Conservation (phyloP, 2,113 vertebrate species). For the Loxodonta africana region DNA sequence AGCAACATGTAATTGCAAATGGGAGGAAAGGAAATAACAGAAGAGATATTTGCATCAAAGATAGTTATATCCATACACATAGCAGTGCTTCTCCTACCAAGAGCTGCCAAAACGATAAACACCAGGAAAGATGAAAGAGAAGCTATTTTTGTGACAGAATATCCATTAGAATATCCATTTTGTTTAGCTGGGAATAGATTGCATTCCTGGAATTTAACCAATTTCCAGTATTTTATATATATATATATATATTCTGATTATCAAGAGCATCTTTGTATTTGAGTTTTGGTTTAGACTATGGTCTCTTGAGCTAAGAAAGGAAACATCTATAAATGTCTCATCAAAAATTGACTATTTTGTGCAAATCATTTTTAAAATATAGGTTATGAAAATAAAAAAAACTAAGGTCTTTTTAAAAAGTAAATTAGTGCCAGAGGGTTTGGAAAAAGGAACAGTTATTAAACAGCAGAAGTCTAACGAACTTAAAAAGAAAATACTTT, state of each 20-base stretch:
- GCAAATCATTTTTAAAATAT: not conserved
- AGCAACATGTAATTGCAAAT: not conserved
- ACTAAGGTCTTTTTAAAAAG: not conserved
- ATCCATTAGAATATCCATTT: not conserved
- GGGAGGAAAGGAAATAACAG: not conserved
- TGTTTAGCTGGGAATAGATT: not conserved
- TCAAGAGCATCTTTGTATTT: slow-evolving; percentile 14
- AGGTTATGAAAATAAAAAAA: not conserved
- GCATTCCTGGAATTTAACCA: not conserved
- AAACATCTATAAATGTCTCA: not conserved
- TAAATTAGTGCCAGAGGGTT: not conserved
- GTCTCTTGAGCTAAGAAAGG: not conserved
- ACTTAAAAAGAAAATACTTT: not conserved
- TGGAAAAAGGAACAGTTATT: not conserved
- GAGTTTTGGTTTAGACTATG: slow-evolving; percentile 32
- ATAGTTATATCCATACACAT: slow-evolving; percentile 26
- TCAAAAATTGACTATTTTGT: not conserved
- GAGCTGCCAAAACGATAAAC: slow-evolving; percentile 11
- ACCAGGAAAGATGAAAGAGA: slow-evolving; percentile 48
- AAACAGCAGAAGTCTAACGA: not conserved
- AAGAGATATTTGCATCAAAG: slow-evolving; percentile 15
- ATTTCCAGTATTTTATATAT: not conserved
- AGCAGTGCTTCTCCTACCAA: slow-evolving; percentile 10
- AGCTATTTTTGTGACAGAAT: not conserved
- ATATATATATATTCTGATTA: slow-evolving; percentile 19